Conservation (phyloP, 2,113 vertebrate genomes). For the Arothron firmamentum region DNA sequence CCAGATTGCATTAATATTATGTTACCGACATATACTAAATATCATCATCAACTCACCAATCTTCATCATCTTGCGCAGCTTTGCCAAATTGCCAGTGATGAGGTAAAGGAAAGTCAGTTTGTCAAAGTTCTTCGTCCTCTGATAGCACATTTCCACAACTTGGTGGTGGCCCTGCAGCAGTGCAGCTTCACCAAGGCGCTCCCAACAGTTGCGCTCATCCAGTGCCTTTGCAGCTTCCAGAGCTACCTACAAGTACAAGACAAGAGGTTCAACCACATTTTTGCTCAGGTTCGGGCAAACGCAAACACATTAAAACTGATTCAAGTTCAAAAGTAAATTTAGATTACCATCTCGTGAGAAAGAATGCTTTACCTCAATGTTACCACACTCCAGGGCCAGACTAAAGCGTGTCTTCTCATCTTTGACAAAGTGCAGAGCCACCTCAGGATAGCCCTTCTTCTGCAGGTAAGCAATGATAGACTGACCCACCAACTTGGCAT, state of each 20-base stretch:
- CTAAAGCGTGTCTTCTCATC: constrained; percentile 97
- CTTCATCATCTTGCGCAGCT: constrained; percentile 98
- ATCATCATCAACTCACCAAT: constrained; percentile 78
- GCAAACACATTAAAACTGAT: no score
- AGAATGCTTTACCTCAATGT: constrained; percentile 81
- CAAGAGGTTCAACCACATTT: background rate
- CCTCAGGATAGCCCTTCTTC: constrained; percentile 96
- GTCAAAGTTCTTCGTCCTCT: constrained; percentile 97
- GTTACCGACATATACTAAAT: constrained; percentile 17
- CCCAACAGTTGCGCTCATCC: constrained; percentile 95
- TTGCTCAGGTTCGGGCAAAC: background rate
- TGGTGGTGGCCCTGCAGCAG: constrained; percentile 96
- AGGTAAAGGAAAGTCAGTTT: constrained; percentile 96
- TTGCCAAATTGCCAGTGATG: constrained; percentile 94
- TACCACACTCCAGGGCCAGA: constrained; percentile 89
- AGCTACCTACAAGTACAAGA: constrained; percentile 76
- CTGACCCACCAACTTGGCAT: constrained; percentile 94
- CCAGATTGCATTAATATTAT: background rate
- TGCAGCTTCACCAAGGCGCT: constrained; percentile 91
- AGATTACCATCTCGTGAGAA: background rate
- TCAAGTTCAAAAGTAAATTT: background rate
- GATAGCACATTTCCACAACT: constrained; percentile 99
- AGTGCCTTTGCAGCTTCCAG: constrained; percentile 94
- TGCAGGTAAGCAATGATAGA: constrained; percentile 98
- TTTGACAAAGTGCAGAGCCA: constrained; percentile 95